These are phyloP conservation scores for Melanotaenia nigrans DNA, from an alignment of 2,797 vertebrate genomes.

Conservation along the genomic window DNA sequence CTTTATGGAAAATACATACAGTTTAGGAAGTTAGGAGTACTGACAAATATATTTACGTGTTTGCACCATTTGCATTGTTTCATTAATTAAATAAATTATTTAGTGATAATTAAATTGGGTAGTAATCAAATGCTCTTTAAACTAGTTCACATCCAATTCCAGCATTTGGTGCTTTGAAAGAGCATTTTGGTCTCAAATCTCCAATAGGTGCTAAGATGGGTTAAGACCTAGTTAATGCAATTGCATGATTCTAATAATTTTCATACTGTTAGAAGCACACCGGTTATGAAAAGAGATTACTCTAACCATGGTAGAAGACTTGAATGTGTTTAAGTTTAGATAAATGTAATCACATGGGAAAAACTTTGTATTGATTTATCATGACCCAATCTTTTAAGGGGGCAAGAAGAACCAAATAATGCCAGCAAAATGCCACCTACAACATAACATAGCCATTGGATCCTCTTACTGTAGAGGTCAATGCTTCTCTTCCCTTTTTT, in stretches of 20 bases:
- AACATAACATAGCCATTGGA: background rate
- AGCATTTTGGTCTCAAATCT: background rate
- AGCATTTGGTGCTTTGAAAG: background rate
- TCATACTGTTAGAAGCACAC: background rate
- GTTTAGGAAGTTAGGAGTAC: background rate
- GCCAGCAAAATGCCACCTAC: background rate
- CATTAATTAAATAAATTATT: slow-evolving; percentile 2
- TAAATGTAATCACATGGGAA: background rate
- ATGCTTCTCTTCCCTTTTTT: background rate
- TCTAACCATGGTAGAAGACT: background rate
- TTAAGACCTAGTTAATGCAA: background rate
- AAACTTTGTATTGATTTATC: background rate
- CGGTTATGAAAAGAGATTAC: no score
- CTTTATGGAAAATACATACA: background rate
- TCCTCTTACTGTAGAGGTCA: background rate
- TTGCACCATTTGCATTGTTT: background rate
- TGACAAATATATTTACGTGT: background rate
- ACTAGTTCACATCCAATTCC: background rate
- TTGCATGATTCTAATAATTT: background rate
- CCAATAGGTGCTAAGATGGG: background rate
- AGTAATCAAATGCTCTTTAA: background rate
- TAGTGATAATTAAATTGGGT: background rate
- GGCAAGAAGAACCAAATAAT: background rate
- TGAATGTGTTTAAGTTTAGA: background rate
- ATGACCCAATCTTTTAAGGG: background rate